Base-by-base conservation (phyloP, 2,113 vertebrate species). In the Gymnogyps californianus region DNA sequence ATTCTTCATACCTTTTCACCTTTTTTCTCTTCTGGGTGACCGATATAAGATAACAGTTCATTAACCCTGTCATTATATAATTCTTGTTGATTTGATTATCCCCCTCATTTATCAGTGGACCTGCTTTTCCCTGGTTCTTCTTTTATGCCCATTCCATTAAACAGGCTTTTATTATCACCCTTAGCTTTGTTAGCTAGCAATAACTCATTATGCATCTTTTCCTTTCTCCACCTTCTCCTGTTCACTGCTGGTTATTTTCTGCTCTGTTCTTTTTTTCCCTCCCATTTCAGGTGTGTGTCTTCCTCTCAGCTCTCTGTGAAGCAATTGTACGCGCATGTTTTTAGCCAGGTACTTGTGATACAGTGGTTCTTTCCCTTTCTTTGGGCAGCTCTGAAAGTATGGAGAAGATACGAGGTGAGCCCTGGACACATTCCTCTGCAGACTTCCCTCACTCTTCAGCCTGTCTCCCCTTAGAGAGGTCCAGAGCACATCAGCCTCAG, bases 81-180 rank as follows among this genome's bases (percentile, higher is more conserved):
- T 58, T 49, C 57, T 51, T 87, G 18, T 79, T 90, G 77, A 91
- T 94, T 87, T 95, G 61, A 89, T 91, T 90, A 85, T 57, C 21
- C 16, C 6, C 10, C 42, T 95, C 34, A 66, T 89, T 92, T 92
- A 71, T 82, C 55, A 88, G 38, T 44, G 26, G n/a, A 59, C 44
- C 16, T 87, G 11, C 15, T 89, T 93, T 93, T 28, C n/a, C 16
- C 62, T 47, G 32, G 25, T 86, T 75, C 34, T 95, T 89, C 36
- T 83, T 74, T 76, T 79, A 82, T 66, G 40, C 10, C 42, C 4
- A 0, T 72, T 79, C n/a, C 74, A 72, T 79, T 84, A 69, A 79
- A 54, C 10, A 75, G 42, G 18, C 5, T 40, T 58, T 81, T 64
- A 44, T 80, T 72, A 65, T 46, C 51, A 40, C 40, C 21, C 44